A percentile compares a stretch with the other conserved stretches of the same genome.
These are phyloP conservation scores for Leucophora obtusa DNA, from an alignment of 2,888 invertebrate genomes.

Conservation along the genomic window DNA sequence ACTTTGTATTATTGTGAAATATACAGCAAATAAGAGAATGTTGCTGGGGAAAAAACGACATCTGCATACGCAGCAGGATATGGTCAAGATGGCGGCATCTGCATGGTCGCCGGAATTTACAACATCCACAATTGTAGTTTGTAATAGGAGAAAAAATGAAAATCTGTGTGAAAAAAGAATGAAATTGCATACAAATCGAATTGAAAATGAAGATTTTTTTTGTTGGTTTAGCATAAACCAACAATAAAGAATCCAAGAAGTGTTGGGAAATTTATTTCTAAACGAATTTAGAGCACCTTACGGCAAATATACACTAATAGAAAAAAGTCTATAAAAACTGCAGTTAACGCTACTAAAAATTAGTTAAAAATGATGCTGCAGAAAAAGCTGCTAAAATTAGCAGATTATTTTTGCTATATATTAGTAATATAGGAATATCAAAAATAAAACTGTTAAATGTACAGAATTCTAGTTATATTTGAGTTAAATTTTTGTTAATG, in stretches of 20 bases:
- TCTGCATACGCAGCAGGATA: slow-evolving; percentile 73
- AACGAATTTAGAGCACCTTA: not conserved
- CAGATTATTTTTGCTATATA: no score
- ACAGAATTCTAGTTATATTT: no score
- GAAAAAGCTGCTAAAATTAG: no score
- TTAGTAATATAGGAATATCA: no score
- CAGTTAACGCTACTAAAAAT: no score
- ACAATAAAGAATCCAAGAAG: not conserved
- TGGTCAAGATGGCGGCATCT: slow-evolving; percentile 72
- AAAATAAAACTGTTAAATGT: no score
- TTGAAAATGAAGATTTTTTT: slow-evolving; percentile 8
- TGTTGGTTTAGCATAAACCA: not conserved
- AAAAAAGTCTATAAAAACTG: no score
- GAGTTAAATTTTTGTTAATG: no score
- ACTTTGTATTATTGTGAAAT: slow-evolving; percentile 11
- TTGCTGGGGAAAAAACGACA: slow-evolving; percentile 58
- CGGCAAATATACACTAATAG: no score
- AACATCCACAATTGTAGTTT: slow-evolving; percentile 3
- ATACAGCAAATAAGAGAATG: not conserved
- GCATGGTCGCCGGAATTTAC: slow-evolving; percentile 41
- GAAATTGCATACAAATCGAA: slow-evolving; percentile 16
- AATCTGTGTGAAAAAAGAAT: not conserved
- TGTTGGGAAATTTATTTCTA: not conserved
- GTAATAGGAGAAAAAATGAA: not conserved
- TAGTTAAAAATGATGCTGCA: no score